A percentile compares a stretch with the other conserved stretches of the same genome.
Evolutionary conservation across 2,113 vertebrate species (phyloP).

Genomic region (Microtus richardsoni): DNA sequence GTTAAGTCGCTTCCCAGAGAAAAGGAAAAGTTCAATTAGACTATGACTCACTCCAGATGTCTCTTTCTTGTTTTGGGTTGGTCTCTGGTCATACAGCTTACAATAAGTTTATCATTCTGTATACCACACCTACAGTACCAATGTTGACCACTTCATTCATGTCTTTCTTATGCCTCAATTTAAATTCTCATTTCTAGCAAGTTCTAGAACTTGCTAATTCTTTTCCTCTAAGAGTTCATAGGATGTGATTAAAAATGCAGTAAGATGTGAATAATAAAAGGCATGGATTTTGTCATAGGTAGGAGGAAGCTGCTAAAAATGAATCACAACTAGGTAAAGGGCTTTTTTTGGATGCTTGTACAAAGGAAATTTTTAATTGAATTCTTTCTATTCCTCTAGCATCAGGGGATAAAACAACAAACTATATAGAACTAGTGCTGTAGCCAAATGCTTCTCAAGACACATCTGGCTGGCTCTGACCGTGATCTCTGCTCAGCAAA

Average conservation of each 20-base stretch:
- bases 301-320: conserved; percentile 43
- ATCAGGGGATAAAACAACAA: neutral
- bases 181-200: conserved; percentile 48
- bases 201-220: neutral
- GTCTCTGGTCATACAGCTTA: neutral
- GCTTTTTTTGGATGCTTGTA: neutral
- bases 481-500: neutral
- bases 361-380: conserved; percentile 13
- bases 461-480: neutral
- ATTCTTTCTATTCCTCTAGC: conserved; percentile 27
- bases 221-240: conserved; percentile 12
- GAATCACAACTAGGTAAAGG: conserved; percentile 46
- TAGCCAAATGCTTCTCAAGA: neutral
- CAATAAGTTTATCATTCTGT: neutral
- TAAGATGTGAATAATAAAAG: conserved; percentile 39
- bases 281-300: neutral
- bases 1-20: neutral
- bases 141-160: neutral
- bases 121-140: neutral
- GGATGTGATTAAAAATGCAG: conserved; percentile 1
- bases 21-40: neutral
- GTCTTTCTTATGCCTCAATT: neutral
- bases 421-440: neutral
- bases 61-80: neutral
- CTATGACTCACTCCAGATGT: neutral